Evolutionary conservation across 2,888 invertebrate genomes (phyloP), one percentile per base, ranked within the genome.

Genomic region (Melanargia galathea): DNA sequence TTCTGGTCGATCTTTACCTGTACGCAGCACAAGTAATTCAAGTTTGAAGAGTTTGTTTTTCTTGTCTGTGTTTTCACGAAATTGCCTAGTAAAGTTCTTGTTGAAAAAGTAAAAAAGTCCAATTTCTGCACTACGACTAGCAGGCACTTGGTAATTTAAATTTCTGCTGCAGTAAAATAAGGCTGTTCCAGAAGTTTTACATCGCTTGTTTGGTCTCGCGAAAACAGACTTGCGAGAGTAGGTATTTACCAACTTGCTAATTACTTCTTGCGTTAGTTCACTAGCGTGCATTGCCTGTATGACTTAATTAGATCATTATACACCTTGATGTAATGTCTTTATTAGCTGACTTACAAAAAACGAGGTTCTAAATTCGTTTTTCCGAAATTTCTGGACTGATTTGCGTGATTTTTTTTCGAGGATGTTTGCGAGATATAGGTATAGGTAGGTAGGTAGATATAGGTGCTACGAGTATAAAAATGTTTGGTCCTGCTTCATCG

Each of bases 1-100:
- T n/a, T n/a, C n/a, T n/a, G n/a, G n/a, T n/a, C n/a, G n/a, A n/a
- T n/a, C n/a, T n/a, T n/a, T n/a, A n/a, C n/a, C n/a, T n/a, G n/a
- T n/a, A n/a, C n/a, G n/a, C n/a, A n/a, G n/a, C n/a, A n/a, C n/a
- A n/a, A n/a, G n/a, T n/a, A n/a, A n/a, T n/a, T n/a, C n/a, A 35
- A 22, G 24, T 24, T 20, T 33, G 10, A 20, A 58, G 54, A 58
- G 60, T 61, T 61, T 48, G 49, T 60, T 51, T 45, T 38, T 26
- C 46, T 54, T 38, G 40, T 24, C 13, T 20, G 43, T 40, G 52
- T 33, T 45, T 33, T 60, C 16, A 33, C 58, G 45, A 56, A 56
- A 58, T 13, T 33, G 35, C 45, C n/a, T 43, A 18, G 30, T 20
- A 24, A 43, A 33, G 45, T 57, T 57, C 26, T 45, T 40, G 40